Base-by-base conservation (phyloP, 1,140 invertebrate genomes). In the Stegodyphus dumicola region DNA sequence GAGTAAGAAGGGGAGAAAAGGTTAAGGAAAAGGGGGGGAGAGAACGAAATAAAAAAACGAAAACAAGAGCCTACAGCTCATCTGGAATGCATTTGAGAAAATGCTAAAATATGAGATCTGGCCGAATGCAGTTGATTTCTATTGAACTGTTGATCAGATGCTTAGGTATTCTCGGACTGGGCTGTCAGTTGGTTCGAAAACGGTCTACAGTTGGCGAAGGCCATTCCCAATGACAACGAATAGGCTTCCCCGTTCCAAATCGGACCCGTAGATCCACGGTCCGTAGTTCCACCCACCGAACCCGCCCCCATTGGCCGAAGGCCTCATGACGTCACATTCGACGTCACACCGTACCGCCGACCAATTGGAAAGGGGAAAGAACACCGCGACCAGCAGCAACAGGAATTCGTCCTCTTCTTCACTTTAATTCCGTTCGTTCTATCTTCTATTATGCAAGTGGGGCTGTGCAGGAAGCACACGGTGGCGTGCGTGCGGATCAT, bases 51-150 rank as follows among this genome's bases (percentile, higher is more conserved):
- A 83, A 76, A 76, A 84, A 73, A 49, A 54, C 64, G 65, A 77
- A 80, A 71, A 71, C 53, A 10, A 49, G 15, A 49, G 17, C 49
- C 15, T 65, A 64, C 67, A 79, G 77, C 81, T 84, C 81, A 84
- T 84, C 81, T 76, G 81, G 73, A 84, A 84, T 84, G 81, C 74
- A 76, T 84, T 76, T 84, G 81, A 84, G 81, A 84, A 84, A 84
- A 84, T 84, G 81, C 73, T 84, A 84, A 84, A 84, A 84, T 84
- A 84, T 84, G 81, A 84, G 81, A 76, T 76, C 81, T 84, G 64
- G 81, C 71, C 81, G 56, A 51, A 9, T 69, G 73, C 74, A 84
- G 81, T 84, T 84, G 81, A 84, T 76, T 84, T 76, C 64, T 56
- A 84, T 84, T 84, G 81, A 84, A 76, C 81, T 76, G 73, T 75